A percentile compares a stretch with the other conserved stretches of the same genome.
phyloP scores from a whole-genome alignment of 2,888 invertebrate genomes.

The Helobdella robusta region DNA sequence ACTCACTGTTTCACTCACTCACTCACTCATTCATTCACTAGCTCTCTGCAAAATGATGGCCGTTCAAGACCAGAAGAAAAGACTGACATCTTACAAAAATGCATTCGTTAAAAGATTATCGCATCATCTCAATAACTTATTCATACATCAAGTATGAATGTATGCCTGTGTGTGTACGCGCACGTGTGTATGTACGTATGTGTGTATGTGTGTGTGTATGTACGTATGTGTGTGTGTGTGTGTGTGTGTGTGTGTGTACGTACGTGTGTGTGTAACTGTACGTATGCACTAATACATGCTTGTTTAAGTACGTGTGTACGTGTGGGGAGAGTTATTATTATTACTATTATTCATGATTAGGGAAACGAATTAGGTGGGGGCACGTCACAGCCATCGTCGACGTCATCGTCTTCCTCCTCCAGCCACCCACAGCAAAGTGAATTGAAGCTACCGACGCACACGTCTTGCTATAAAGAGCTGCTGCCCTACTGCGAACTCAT shows the following conservation, averaged over 20 bases:
- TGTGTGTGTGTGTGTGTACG: background rate
- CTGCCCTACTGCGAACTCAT: slow-evolving; percentile 77
- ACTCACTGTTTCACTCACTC: background rate
- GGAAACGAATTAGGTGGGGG: slow-evolving; percentile 63
- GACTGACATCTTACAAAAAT: slow-evolving; percentile 66
- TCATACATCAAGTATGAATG: slow-evolving; percentile 72
- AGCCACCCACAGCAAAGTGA: slow-evolving; percentile 40
- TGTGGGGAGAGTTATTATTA: background rate
- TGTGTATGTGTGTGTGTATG: background rate
- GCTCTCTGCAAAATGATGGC: slow-evolving; percentile 58
- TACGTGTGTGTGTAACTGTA: background rate
- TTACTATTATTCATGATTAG: slow-evolving; percentile 40
- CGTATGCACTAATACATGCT: background rate
- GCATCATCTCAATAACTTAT: slow-evolving; percentile 82
- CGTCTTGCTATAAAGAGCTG: slow-evolving; percentile 73
- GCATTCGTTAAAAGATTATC: slow-evolving; percentile 74
- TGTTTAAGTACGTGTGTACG: background rate
- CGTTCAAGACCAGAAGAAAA: slow-evolving; percentile 69
- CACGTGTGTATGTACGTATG: background rate
- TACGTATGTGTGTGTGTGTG: background rate
- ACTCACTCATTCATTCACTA: slow-evolving; percentile 29
- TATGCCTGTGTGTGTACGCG: background rate
- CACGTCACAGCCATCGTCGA: slow-evolving; percentile 45
- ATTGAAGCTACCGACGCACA: slow-evolving; percentile 66
- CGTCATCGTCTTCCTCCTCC: no score